Percentiles rank a stretch among this genome's conserved stretches.
phyloP scores from a whole-genome alignment of 2,888 invertebrate genomes.

The Leptopilina myrica region DNA sequence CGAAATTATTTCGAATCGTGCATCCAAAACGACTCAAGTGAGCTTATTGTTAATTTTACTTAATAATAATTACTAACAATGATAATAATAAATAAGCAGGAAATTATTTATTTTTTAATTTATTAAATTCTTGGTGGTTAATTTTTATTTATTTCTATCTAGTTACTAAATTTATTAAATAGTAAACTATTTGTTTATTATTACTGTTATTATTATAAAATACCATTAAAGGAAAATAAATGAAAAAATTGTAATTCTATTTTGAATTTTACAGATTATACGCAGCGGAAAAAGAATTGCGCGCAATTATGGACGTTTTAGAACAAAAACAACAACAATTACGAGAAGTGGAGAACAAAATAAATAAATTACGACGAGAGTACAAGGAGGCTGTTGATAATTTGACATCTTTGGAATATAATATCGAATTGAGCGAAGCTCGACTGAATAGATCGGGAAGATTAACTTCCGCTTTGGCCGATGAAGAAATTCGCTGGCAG shows the following conservation, averaged over 20 bases:
- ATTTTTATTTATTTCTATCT: too few species aligned
- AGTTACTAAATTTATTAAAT: too few species aligned
- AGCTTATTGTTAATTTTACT: conserved; percentile 61
- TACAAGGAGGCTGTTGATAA: conserved; percentile 86
- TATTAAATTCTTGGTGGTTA: too few species aligned
- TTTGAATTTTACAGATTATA: conserved; percentile 57
- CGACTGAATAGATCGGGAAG: conserved; percentile 89
- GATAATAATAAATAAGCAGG: too few species aligned
- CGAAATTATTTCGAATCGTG: conserved; percentile 90
- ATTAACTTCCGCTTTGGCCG: conserved; percentile 90
- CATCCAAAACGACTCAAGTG: conserved; percentile 91
- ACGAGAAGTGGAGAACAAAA: conserved; percentile 87
- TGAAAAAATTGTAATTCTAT: not conserved
- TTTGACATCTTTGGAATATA: conserved; percentile 85
- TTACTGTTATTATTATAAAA: too few species aligned
- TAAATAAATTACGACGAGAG: conserved; percentile 79
- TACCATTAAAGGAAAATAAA: too few species aligned
- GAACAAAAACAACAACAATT: conserved; percentile 89
- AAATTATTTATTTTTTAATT: too few species aligned
- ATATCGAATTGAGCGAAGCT: conserved; percentile 87
- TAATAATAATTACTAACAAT: too few species aligned
- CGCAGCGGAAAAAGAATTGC: conserved; percentile 85
- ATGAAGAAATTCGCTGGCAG: conserved; percentile 92
- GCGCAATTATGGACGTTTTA: conserved; percentile 86
- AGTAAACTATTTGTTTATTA: too few species aligned